Evolutionary conservation across 1,140 invertebrate species (phyloP).

Genomic region (Philaenus spumarius): DNA sequence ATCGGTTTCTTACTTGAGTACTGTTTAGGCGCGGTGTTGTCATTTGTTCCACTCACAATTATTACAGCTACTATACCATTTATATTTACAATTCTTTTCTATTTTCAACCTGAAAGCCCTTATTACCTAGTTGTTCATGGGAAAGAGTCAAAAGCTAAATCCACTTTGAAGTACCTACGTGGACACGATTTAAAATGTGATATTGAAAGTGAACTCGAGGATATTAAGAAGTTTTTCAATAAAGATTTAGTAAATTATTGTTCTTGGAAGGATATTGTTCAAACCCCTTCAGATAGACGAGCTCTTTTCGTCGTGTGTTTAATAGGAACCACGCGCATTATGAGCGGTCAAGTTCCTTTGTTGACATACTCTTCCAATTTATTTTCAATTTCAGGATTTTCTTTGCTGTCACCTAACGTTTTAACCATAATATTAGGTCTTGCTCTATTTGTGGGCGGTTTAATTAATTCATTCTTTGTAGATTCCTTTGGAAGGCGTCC

Average conservation of each 20-base stretch:
- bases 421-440: slow-evolving; percentile 21
- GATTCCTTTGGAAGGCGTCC: slow-evolving; percentile 43
- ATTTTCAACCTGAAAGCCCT: slow-evolving; percentile 76
- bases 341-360: slow-evolving; percentile 25
- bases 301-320: too few relatives aligned
- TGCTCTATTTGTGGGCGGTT: slow-evolving; percentile 30
- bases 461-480: slow-evolving; percentile 37
- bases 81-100: slow-evolving; percentile 56
- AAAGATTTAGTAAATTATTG: slow-evolving; percentile 11
- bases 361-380: slow-evolving; percentile 25
- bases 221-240: slow-evolving; percentile 16
- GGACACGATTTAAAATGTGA: slow-evolving; percentile 24
- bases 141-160: slow-evolving; percentile 53
- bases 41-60: slow-evolving; percentile 58
- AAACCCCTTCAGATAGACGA: slow-evolving; percentile 10
- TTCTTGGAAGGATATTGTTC: slow-evolving; percentile 20
- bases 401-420: slow-evolving; percentile 14
- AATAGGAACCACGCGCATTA: slow-evolving; percentile 17
- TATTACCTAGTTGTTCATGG: slow-evolving; percentile 55
- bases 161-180: slow-evolving; percentile 58
- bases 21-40: slow-evolving; percentile 61
- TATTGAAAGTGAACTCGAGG: slow-evolving; percentile 18
- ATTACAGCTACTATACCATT: slow-evolving; percentile 51
- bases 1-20: slow-evolving; percentile 74
- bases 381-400: slow-evolving; percentile 5